These are phyloP conservation scores for Daphoenositta chrysoptera DNA, from an alignment of 2,113 vertebrate genomes.

Conservation along the genomic window DNA sequence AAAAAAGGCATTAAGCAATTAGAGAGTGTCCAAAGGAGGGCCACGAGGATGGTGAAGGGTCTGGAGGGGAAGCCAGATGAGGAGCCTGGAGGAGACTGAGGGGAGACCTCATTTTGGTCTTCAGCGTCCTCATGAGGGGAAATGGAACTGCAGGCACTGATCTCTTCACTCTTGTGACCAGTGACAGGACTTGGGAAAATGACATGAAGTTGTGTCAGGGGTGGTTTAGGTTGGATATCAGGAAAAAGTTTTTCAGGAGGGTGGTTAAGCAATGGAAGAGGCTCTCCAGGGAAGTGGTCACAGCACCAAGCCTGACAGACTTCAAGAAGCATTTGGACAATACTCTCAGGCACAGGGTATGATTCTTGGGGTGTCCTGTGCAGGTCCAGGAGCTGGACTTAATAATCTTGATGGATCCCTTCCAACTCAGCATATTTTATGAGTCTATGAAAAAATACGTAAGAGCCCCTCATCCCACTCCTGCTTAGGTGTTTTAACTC, in stretches of 20 bases:
- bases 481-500: neutral
- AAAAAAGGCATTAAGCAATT: neutral
- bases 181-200: neutral
- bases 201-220: neutral
- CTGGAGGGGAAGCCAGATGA: accelerated
- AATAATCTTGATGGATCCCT: neutral
- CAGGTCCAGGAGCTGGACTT: neutral
- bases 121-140: neutral
- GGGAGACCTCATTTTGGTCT: neutral
- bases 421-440: neutral
- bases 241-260: neutral
- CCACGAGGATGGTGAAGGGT: neutral
- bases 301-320: neutral
- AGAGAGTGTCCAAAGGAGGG: neutral
- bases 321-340: neutral
- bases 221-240: neutral
- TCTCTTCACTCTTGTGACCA: neutral
- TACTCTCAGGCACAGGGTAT: neutral
- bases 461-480: neutral
- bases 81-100: neutral
- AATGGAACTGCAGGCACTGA: neutral
- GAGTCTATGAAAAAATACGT: neutral
- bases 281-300: neutral
- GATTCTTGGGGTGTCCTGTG: accelerated
- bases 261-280: neutral